These are phyloP conservation scores for Rotaria sp. DNA, from an alignment of 2,888 invertebrate genomes.

Conservation along the genomic window DNA sequence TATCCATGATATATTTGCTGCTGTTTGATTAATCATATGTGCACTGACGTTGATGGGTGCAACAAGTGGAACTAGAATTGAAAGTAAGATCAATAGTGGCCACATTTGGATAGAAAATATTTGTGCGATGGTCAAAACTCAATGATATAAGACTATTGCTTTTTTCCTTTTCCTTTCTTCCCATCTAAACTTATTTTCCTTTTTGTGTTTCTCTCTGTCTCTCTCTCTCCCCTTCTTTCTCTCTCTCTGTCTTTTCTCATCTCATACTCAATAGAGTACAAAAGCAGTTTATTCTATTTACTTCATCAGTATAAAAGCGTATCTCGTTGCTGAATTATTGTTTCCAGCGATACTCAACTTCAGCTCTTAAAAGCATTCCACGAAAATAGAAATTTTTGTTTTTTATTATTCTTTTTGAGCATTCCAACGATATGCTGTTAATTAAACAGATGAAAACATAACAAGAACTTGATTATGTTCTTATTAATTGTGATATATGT, in stretches of 20 bases:
- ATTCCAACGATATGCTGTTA: background rate
- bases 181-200: background rate
- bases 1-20: constrained; percentile 22
- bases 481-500: too few relatives aligned
- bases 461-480: background rate
- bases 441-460: background rate
- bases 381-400: background rate
- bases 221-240: background rate
- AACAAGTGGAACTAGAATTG: constrained; percentile 22
- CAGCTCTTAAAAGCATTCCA: background rate
- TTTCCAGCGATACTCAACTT: background rate
- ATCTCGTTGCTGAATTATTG: background rate
- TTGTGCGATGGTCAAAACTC: background rate
- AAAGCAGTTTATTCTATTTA: background rate
- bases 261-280: background rate
- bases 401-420: background rate
- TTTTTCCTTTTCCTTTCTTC: background rate
- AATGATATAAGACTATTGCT: background rate
- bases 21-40: constrained; percentile 21
- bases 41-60: background rate
- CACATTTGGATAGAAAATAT: background rate
- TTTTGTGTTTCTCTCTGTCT: background rate
- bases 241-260: background rate
- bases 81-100: background rate
- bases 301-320: background rate